phyloP scores from a whole-genome alignment of 2,113 vertebrate species.

The Pachyramphus minor region DNA sequence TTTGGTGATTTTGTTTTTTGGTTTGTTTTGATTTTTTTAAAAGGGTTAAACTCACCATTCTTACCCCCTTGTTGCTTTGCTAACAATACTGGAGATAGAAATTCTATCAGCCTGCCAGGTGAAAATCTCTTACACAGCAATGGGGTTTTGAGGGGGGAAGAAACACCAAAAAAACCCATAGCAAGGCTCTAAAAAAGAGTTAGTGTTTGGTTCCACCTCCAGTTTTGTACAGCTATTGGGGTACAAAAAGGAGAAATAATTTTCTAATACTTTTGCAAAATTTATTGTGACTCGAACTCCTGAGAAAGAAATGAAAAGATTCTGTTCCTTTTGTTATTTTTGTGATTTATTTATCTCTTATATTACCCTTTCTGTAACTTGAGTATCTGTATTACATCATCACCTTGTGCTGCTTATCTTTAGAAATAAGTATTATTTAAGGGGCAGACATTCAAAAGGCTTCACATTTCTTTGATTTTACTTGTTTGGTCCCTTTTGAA shows the following conservation, averaged over 20 bases:
- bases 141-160: neutral
- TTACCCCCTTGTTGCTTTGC: neutral
- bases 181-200: neutral
- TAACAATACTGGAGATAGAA: neutral
- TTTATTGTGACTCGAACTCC: neutral
- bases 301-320: neutral
- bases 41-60: neutral
- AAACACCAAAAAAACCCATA: neutral
- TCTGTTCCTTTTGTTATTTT: neutral
- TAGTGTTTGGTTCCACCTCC: neutral
- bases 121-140: neutral
- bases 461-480: neutral
- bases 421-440: neutral
- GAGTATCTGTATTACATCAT: neutral
- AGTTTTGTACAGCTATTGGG: neutral
- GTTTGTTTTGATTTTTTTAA: neutral
- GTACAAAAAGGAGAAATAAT: neutral
- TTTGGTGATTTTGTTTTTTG: neutral
- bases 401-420: neutral
- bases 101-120: neutral
- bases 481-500: neutral
- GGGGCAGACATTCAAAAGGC: neutral
- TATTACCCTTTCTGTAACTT: neutral
- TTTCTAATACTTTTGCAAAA: neutral
- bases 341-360: neutral